Evolutionary conservation across 2,113 vertebrate genomes (phyloP), one percentile per base, ranked within the genome.

Genomic region (Perca fluviatilis): DNA sequence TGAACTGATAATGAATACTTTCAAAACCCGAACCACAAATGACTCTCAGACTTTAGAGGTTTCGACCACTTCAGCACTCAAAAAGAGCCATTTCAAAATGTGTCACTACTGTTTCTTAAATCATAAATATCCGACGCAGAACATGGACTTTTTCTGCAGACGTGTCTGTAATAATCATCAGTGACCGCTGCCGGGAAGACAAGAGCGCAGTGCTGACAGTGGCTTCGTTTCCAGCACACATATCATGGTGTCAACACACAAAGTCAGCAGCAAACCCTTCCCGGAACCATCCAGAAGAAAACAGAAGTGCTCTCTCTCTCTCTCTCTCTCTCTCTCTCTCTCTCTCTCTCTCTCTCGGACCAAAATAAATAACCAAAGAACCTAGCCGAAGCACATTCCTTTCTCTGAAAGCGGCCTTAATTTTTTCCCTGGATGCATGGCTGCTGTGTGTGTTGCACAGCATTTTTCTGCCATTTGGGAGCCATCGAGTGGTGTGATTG

Each of bases 171-270:
- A 87, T 74, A 80, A 47, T 80, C 85, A 92, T 93, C 85, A 90
- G 80, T 6, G 75, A 49, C 43, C 12, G 3, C 67, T 58, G 58
- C 76, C 77, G 77, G 83, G 84, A 74, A 68, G 82, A 82, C 76
- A 56, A 36, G 9, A 73, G 79, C 56, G 15, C 63, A n/a, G 83
- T 21, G 81, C 74, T 82, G 88, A 92, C 83, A 86, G 77, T 40
- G 25, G 77, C 80, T 82, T 74, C 6, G 36, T 74, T 83, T 91
- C 83, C 87, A 91, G 88, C 74, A 54, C 86, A 89, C 86, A 92
- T 77, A 89, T 93, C 93, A 93, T 54, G 83, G 84, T 88, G 90
- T 93, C 93, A 89, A 87, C 88, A 58, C 79, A 25, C 70, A 58
- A 68, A 82, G 66, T 61, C 67, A 13, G 56, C 83, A 68, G 77